These are phyloP conservation scores for Setophaga petechia DNA, from an alignment of 2,113 vertebrate species.

Conservation along the genomic window DNA sequence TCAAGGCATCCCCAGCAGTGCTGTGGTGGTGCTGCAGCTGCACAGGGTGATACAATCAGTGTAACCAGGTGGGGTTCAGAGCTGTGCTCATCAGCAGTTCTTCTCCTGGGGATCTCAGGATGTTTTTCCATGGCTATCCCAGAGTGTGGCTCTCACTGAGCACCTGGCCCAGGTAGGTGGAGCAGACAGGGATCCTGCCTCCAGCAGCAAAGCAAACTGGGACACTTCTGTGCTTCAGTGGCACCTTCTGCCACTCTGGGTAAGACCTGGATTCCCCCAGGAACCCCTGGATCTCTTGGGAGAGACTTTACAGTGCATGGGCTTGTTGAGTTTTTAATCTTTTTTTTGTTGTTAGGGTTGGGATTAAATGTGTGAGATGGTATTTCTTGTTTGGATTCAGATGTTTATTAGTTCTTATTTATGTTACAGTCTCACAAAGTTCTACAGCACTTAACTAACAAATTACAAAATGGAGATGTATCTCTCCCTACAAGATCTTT, in stretches of 20 bases:
- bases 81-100: accelerated
- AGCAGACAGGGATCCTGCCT: not conserved
- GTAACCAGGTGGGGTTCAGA: not conserved
- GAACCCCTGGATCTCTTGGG: not conserved
- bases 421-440: not conserved
- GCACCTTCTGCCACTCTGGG: not conserved
- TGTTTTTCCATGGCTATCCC: not conserved
- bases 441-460: not conserved
- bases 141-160: accelerated
- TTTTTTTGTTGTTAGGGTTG: not conserved
- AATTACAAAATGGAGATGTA: not conserved
- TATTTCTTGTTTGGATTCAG: not conserved
- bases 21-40: not conserved
- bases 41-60: accelerated
- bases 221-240: not conserved
- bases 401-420: not conserved
- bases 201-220: not conserved
- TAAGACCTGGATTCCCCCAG: not conserved
- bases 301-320: not conserved
- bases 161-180: not conserved
- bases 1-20: not conserved
- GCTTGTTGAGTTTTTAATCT: not conserved
- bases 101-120: not conserved
- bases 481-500: not conserved
- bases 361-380: not conserved